A percentile compares a stretch with the other conserved stretches of the same genome.
Conservation (phyloP, 2,797 vertebrate species). For the Psittacula derbiana region DNA sequence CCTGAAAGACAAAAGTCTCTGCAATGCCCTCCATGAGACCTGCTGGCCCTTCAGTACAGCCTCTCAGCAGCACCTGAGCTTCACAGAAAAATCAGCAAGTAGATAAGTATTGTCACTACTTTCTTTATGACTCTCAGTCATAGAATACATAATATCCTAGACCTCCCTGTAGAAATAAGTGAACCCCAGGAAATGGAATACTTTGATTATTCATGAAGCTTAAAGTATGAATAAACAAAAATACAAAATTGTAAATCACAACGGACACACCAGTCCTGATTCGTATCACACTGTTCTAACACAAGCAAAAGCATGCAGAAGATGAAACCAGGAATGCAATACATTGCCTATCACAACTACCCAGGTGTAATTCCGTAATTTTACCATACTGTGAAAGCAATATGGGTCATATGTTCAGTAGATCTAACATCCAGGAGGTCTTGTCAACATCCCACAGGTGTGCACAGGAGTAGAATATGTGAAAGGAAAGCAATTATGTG, state of each 20-base stretch:
- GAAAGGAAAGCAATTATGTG: conserved; percentile 58
- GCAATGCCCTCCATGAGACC: neutral
- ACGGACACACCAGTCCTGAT: neutral
- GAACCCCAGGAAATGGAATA: neutral
- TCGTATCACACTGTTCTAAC: neutral
- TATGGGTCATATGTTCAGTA: neutral
- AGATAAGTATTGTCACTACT: neutral
- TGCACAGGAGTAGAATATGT: neutral
- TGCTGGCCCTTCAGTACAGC: neutral
- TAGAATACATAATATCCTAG: neutral
- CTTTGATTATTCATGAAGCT: neutral
- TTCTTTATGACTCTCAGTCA: neutral
- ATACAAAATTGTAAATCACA: neutral
- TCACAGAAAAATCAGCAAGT: neutral
- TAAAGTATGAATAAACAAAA: neutral
- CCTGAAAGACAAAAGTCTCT: accelerated
- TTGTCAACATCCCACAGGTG: conserved; percentile 39
- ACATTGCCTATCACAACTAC: neutral
- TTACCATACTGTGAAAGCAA: neutral
- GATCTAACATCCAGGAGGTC: neutral
- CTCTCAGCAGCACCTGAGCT: neutral
- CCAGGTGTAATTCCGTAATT: conserved; percentile 6
- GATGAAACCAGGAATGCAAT: neutral
- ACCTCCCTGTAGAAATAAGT: neutral
- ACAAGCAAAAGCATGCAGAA: neutral